These are phyloP conservation scores for Trogon surrucura DNA, from an alignment of 2,113 vertebrate species.

Conservation along the genomic window DNA sequence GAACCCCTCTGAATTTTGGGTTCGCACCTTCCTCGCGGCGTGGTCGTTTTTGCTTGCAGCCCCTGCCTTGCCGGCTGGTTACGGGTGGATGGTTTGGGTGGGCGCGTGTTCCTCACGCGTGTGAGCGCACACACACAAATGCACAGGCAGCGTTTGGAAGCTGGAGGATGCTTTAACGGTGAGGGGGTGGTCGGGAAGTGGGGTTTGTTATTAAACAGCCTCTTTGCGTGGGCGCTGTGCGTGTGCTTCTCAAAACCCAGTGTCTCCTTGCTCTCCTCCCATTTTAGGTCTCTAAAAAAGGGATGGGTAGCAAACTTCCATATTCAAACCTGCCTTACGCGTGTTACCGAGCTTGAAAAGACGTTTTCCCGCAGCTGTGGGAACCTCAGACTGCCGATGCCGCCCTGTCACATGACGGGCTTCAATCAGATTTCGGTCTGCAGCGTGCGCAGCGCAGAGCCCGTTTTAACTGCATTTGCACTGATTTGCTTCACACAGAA, in stretches of 20 bases:
- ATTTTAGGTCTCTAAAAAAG: not conserved
- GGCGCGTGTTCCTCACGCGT: accelerated
- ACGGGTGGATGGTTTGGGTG: accelerated
- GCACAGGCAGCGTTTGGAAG: not conserved
- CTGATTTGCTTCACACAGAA: conserved; percentile 13
- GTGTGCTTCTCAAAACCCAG: not conserved
- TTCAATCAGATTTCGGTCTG: conserved; percentile 9
- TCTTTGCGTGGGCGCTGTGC: not conserved
- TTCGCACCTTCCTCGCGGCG: accelerated
- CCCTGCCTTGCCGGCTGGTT: not conserved
- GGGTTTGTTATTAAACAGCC: conserved; percentile 22
- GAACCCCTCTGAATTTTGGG: not conserved
- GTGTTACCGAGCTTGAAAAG: not conserved
- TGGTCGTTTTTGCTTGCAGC: accelerated
- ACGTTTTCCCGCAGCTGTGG: not conserved
- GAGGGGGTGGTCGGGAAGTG: not conserved
- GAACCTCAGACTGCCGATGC: not conserved
- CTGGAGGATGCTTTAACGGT: not conserved
- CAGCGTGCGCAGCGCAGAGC: not conserved
- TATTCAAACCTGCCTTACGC: not conserved
- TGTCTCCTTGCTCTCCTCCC: not conserved
- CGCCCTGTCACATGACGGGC: not conserved
- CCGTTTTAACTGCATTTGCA: conserved; percentile 30
- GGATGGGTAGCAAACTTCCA: not conserved
- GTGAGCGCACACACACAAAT: accelerated